Base-by-base conservation (phyloP, 2,113 vertebrate genomes). In the Gobio gobio region DNA sequence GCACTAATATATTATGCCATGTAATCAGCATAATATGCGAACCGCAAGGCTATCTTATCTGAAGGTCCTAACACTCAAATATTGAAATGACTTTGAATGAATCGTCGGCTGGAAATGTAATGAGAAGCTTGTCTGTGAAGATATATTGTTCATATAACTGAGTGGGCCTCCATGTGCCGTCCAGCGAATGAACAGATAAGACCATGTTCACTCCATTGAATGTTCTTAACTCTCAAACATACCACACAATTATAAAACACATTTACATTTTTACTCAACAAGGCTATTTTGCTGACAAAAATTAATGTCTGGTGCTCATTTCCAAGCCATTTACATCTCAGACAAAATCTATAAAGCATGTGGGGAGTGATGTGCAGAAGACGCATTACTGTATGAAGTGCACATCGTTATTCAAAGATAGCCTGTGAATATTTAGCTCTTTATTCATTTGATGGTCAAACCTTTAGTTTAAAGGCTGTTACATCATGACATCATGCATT, bases 11-110 rank as follows among this genome's bases (percentile, higher is more conserved):
- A 76, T 75, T 54, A 82, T 86, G 45, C 29, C 22, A 40, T 66
- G 54, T 64, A 81, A 80, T 86, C 58, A 66, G 59, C 51, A 75
- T 75, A 64, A 75, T 9, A 4, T 73, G 49, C 43, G 6, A 86
- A 49, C n/a, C 6, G 10, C 36, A 78, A 43, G 61, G 49, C 4
- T 29, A n/a, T 61, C 20, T 59, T 49, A 79, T 85, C 64, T 75
- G 54, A 82, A 58, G 20, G 70, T 61, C 72, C 36, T 63, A 36
- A 66, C 70, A 66, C 47, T 56, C 26, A 43, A 54, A 81, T 64
- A 85, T 64, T 54, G 43, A 86, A 75, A 81, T 63, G 13, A 9
- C 16, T 20, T 40, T 51, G 56, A 5, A 64, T 36, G 66, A 61
- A 82, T 10, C 13, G 9, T 36, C 7, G 5, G 8, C 33, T 75